phyloP scores from a whole-genome alignment of 2,797 vertebrate species.

The Sebastes dallii region DNA sequence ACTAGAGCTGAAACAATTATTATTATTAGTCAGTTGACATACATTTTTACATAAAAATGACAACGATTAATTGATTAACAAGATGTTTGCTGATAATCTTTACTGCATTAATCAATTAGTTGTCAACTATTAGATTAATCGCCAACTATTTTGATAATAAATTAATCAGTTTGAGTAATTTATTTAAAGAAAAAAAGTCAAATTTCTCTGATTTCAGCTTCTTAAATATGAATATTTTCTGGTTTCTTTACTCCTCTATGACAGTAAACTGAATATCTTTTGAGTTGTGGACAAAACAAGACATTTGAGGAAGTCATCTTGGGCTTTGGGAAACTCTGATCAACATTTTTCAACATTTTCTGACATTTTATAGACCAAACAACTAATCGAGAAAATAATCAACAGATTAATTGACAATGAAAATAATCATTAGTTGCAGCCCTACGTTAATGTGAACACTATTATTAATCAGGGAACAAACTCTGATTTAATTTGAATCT shows the following conservation, averaged over 20 bases:
- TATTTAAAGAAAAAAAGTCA: too few relatives aligned
- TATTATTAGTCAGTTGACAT: neutral
- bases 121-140: too few relatives aligned
- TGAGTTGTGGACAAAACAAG: neutral
- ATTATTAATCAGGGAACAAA: neutral
- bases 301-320: too few relatives aligned
- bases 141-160: fast-evolving
- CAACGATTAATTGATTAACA: neutral
- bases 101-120: neutral
- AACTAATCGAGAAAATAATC: neutral
- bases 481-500: neutral
- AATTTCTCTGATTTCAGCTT: too few relatives aligned
- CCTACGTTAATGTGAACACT: neutral
- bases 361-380: neutral
- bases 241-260: neutral
- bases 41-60: neutral
- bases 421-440: neutral
- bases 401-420: neutral
- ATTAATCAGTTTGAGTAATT: too few relatives aligned
- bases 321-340: too few relatives aligned
- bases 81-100: neutral
- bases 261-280: neutral
- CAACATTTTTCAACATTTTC: fast-evolving
- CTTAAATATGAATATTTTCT: too few relatives aligned
- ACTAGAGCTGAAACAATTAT: neutral